These are phyloP conservation scores for Allophyes oxyacanthae DNA, from an alignment of 2,888 invertebrate genomes.

Conservation along the genomic window DNA sequence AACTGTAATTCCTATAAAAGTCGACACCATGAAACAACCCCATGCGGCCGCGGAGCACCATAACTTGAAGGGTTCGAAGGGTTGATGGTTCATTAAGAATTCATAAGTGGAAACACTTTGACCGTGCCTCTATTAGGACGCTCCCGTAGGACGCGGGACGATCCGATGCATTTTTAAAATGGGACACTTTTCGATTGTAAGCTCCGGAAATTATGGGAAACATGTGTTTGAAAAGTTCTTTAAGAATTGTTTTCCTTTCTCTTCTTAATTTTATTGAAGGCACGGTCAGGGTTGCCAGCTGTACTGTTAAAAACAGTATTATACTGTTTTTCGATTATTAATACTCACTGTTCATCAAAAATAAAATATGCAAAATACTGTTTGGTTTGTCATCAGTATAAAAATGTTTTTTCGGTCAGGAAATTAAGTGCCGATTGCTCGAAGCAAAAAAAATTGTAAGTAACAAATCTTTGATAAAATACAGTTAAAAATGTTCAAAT, in stretches of 20 bases:
- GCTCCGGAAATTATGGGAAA: slow-evolving; percentile 34
- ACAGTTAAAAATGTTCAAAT: no score
- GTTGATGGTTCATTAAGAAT: slow-evolving; percentile 81
- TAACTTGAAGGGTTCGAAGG: slow-evolving; percentile 72
- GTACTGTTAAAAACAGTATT: no score
- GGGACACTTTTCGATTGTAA: slow-evolving; percentile 61
- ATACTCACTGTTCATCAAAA: no score
- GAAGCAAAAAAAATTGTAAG: no score
- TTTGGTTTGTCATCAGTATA: no score
- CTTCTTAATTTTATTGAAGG: slow-evolving; percentile 19
- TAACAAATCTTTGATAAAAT: no score
- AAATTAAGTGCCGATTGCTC: no score
- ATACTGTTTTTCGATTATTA: no score
- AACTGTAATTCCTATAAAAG: slow-evolving; percentile 62
- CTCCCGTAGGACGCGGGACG: slow-evolving; percentile 60
- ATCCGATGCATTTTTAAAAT: slow-evolving; percentile 78
- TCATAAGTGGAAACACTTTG: slow-evolving; percentile 83
- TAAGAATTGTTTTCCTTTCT: slow-evolving; percentile 14
- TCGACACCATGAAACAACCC: slow-evolving; percentile 55
- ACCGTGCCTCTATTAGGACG: slow-evolving; percentile 75
- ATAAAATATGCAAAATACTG: no score
- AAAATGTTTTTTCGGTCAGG: no score
- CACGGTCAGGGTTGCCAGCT: no score
- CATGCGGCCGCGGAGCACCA: slow-evolving; percentile 53
- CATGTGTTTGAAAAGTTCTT: slow-evolving; percentile 38